Percentiles rank a stretch among this genome's conserved stretches.
These are phyloP conservation scores for Torymus aiolomorphi DNA, from an alignment of 2,888 invertebrate genomes.

Conservation along the genomic window DNA sequence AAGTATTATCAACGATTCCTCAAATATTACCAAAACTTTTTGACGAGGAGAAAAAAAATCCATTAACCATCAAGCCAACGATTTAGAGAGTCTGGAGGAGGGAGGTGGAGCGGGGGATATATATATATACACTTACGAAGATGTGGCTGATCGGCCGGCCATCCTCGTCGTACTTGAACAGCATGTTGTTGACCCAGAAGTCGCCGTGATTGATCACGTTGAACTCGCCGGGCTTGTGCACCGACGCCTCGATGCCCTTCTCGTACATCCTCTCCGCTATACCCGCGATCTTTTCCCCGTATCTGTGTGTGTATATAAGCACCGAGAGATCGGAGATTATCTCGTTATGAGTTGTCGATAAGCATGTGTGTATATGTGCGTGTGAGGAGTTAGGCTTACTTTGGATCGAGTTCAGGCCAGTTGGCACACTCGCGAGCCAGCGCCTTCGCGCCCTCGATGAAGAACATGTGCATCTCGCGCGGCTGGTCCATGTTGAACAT, in stretches of 20 bases:
- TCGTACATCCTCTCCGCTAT: constrained; percentile 54
- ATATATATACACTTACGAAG: constrained; percentile 64
- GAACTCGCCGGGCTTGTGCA: constrained; percentile 62
- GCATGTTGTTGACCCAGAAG: constrained; percentile 72
- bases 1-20: too few species aligned
- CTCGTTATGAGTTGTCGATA: too few species aligned
- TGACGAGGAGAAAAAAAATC: background rate
- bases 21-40: background rate
- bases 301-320: constrained; percentile 52
- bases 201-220: constrained; percentile 72
- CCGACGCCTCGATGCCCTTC: constrained; percentile 37
- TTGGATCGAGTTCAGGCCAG: constrained; percentile 65
- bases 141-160: constrained; percentile 65
- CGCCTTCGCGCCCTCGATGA: constrained; percentile 49
- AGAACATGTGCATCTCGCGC: constrained; percentile 59
- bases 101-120: too few species aligned
- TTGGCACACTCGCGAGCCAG: constrained; percentile 59
- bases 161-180: constrained; percentile 69
- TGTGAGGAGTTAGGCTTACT: constrained; percentile 53
- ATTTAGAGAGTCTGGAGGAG: too few species aligned
- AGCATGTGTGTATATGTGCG: too few species aligned
- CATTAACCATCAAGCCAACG: too few species aligned
- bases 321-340: too few species aligned
- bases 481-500: constrained; percentile 60
- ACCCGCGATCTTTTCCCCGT: constrained; percentile 62